Percentiles rank a stretch among this genome's conserved stretches.
phyloP scores from a whole-genome alignment of 2,113 vertebrate genomes.

The Anhinga anhinga region DNA sequence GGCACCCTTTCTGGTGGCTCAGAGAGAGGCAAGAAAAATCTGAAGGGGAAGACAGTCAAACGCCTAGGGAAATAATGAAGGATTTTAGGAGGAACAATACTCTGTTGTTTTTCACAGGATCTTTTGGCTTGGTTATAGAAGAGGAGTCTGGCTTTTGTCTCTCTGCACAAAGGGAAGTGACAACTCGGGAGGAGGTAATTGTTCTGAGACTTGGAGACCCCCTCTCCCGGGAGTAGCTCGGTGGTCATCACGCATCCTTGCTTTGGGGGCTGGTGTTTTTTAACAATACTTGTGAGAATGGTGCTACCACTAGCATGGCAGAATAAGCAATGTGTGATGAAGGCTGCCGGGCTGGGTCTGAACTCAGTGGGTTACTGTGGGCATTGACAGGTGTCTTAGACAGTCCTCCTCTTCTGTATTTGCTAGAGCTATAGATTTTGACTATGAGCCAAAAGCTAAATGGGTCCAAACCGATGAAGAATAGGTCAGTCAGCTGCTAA shows the following conservation, averaged over 20 bases:
- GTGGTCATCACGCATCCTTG: neutral
- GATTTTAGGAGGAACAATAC: neutral
- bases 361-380: neutral
- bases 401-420: neutral
- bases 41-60: neutral
- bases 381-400: neutral
- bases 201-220: neutral
- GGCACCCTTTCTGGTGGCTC: neutral
- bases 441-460: slow-evolving; percentile 17
- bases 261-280: neutral
- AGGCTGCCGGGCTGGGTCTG: neutral
- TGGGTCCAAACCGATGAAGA: neutral
- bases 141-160: slow-evolving; percentile 1
- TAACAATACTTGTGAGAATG: neutral
- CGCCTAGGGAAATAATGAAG: neutral
- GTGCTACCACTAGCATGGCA: neutral
- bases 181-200: neutral
- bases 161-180: neutral
- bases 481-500: neutral
- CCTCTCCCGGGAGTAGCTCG: neutral
- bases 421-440: slow-evolving; percentile 4
- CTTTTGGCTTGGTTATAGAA: neutral
- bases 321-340: neutral
- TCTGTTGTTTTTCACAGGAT: neutral
- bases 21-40: neutral